Base-by-base conservation (phyloP, 1,140 invertebrate species). In the Calycopis cecrops region DNA sequence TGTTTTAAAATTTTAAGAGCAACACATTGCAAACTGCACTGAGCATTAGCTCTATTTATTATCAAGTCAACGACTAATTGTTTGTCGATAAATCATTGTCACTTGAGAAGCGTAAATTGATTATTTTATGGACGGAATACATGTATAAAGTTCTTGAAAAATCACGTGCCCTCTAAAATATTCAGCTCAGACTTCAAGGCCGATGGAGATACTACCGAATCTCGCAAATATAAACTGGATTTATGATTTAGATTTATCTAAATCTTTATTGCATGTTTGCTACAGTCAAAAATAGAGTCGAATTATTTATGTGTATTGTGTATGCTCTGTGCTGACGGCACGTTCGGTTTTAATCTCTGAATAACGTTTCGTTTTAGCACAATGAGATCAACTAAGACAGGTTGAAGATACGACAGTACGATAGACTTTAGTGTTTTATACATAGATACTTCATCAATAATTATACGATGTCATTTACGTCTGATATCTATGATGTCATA, bases 141-240 rank as follows among this genome's bases (percentile, higher is more conserved):
- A 28, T 42, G 38, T 42, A 14, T n/a, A 53, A 53, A 37, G 40
- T 55, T 52, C 54, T 63, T 49, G 48, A 61, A 63, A 53, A 66
- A 58, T 56, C 58, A 63, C 58, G 56, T 48, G 64, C 59, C 49
- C 56, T 63, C 76, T 77, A 79, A 79, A 79, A 80, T 80, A 80
- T 71, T 63, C 11, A 63, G 66, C 65, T 69, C 59, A 68, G 67
- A 71, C 67, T 57, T 83, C 77, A 83, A 83, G 79, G 79, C 70
- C 71, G 59, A 16, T 40, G 16, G 34, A 52, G 52, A 57, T 72
- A 66, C 67, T 64, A 68, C 60, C 55, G 65, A 55, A 53, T 55
- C 44, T 55, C 47, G 14, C 55, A 54, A 54, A 59, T 53, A 49
- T n/a, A 40, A 35, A 21, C 35, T 42, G 17, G 18, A 40, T 40